These are phyloP conservation scores for Sinonovacula constricta DNA, from an alignment of 1,140 invertebrate genomes.

Conservation along the genomic window DNA sequence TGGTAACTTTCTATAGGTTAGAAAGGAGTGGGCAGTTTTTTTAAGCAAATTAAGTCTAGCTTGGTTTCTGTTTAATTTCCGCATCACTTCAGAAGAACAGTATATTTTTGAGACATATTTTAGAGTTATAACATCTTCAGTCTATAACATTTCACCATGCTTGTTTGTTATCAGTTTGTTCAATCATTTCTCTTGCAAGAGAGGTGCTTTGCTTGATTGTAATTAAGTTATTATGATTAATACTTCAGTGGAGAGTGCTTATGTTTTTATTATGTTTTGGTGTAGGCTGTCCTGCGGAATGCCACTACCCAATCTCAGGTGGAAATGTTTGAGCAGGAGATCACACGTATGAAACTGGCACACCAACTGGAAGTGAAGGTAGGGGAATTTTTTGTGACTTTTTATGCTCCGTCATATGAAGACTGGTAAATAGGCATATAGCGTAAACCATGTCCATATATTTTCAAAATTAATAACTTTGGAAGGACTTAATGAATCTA, in stretches of 20 bases:
- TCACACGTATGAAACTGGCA: conserved; percentile 43
- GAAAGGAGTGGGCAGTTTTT: conserved; percentile 2
- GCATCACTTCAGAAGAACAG: no score
- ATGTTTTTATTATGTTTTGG: not conserved
- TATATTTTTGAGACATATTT: no score
- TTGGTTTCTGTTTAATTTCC: no score
- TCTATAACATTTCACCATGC: not conserved
- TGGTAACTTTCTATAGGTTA: not conserved
- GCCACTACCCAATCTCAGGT: conserved; percentile 45
- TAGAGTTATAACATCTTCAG: conserved; percentile 6
- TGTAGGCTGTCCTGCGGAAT: conserved; percentile 34
- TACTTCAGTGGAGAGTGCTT: not conserved
- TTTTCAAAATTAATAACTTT: not conserved
- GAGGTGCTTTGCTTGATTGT: not conserved
- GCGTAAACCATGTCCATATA: not conserved
- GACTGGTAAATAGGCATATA: not conserved
- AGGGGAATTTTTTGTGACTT: not conserved
- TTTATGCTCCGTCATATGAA: not conserved
- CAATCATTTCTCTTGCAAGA: not conserved
- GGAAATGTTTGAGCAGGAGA: conserved; percentile 50
- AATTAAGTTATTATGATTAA: not conserved
- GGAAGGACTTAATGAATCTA: no score
- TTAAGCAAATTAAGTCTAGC: no score
- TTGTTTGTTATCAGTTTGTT: not conserved
- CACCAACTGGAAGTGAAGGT: conserved; percentile 48